phyloP scores from a whole-genome alignment of 1,140 invertebrate genomes.

The Saccostrea glomerata region DNA sequence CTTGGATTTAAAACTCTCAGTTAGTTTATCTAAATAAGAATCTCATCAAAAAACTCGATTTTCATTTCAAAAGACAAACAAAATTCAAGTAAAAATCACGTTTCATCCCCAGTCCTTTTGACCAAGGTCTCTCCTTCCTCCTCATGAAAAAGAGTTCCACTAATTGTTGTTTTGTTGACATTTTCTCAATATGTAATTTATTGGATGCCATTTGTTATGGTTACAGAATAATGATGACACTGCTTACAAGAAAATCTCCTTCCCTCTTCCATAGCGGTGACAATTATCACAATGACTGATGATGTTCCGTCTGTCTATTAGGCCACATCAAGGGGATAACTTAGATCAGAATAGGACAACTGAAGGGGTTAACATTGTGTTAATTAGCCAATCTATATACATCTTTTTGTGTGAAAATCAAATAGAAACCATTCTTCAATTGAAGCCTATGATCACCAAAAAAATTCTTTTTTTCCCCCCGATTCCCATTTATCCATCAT shows the following conservation, averaged over 20 bases:
- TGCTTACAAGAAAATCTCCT: neutral
- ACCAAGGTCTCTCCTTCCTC: neutral
- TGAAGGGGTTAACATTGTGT: neutral
- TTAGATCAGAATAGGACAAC: neutral
- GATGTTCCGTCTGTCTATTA: neutral
- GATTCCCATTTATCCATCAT: neutral
- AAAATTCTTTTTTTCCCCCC: neutral
- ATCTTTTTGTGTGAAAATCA: constrained; percentile 6
- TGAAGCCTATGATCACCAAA: neutral
- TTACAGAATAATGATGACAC: constrained; percentile 11
- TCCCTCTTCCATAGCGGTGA: neutral
- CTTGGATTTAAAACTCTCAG: neutral
- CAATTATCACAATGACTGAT: constrained; percentile 13
- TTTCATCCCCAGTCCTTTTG: neutral
- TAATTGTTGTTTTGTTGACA: constrained; percentile 23
- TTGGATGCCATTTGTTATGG: neutral
- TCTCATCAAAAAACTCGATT: neutral
- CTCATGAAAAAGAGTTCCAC: neutral
- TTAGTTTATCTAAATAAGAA: neutral
- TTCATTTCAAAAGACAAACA: neutral
- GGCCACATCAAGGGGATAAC: neutral
- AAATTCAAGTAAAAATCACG: neutral
- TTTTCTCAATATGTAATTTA: constrained; percentile 20
- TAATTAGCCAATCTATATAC: constrained; percentile 27
- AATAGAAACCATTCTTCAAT: neutral